Conservation (phyloP, 2,797 vertebrate genomes). For the Spea hammondii region DNA sequence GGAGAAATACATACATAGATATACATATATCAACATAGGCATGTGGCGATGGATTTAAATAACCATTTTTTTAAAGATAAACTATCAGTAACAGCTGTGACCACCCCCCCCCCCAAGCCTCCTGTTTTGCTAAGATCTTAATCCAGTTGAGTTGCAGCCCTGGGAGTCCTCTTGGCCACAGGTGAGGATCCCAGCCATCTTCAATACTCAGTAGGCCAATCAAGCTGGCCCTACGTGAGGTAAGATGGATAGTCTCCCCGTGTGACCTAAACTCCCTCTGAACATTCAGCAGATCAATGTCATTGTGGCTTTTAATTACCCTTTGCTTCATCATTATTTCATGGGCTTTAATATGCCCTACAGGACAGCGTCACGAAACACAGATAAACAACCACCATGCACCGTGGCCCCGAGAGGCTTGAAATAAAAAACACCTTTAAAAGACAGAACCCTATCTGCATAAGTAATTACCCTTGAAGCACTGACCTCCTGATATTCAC, state of each 20-base stretch:
- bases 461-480: conserved; percentile 52
- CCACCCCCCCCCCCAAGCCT: conserved; percentile 46
- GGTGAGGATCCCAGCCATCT: conserved; percentile 82
- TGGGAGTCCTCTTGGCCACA: conserved; percentile 81
- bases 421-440: conserved; percentile 50
- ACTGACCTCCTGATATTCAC: conserved; percentile 60
- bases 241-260: conserved; percentile 74
- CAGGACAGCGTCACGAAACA: conserved; percentile 69
- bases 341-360: conserved; percentile 81
- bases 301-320: conserved; percentile 88
- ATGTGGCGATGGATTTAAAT: conserved; percentile 15
- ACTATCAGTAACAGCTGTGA: conserved; percentile 58
- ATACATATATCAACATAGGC: conserved; percentile 17
- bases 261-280: conserved; percentile 77
- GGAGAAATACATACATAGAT: background rate
- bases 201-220: conserved; percentile 89
- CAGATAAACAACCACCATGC: conserved; percentile 71
- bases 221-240: conserved; percentile 79
- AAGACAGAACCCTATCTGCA: conserved; percentile 48
- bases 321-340: conserved; percentile 91
- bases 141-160: conserved; percentile 76
- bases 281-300: conserved; percentile 87
- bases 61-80: conserved; percentile 42
- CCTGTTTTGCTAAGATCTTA: conserved; percentile 63
- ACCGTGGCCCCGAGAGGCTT: conserved; percentile 46